Evolutionary conservation across 2,113 vertebrate species (phyloP).

Genomic region (Cyanocitta stelleri): DNA sequence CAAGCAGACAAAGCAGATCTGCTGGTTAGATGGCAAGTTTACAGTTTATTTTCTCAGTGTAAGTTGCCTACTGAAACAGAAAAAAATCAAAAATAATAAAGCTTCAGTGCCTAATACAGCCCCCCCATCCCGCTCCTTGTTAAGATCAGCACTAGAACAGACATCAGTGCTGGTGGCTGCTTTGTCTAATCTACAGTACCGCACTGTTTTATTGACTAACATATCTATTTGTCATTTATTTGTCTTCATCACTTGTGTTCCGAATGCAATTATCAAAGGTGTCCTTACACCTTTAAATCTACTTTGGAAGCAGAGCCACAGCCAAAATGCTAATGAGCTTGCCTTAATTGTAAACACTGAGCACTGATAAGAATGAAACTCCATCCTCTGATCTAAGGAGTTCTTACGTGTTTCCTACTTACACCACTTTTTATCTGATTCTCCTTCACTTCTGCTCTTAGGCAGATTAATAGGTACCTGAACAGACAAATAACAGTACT

Average conservation of each 20-base stretch:
- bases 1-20: neutral
- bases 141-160: neutral
- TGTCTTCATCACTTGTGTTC: neutral
- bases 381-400: conserved; percentile 51
- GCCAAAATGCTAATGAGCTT: conserved; percentile 49
- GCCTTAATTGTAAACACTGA: conserved; percentile 45
- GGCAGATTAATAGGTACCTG: conserved; percentile 38
- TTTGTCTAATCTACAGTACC: neutral
- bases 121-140: neutral
- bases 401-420: conserved; percentile 52
- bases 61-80: neutral
- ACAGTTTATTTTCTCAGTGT: neutral
- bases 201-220: neutral
- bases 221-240: neutral
- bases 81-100: neutral
- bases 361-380: conserved; percentile 51
- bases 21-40: neutral
- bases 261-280: neutral
- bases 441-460: conserved; percentile 22
- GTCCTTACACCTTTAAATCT: conserved; percentile 35
- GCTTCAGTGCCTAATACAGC: neutral
- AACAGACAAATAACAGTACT: conserved; percentile 20
- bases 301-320: neutral
- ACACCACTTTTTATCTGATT: conserved; percentile 42
- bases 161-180: neutral